Base-by-base conservation (phyloP, 2,888 invertebrate genomes). In the Melolontha melolontha region DNA sequence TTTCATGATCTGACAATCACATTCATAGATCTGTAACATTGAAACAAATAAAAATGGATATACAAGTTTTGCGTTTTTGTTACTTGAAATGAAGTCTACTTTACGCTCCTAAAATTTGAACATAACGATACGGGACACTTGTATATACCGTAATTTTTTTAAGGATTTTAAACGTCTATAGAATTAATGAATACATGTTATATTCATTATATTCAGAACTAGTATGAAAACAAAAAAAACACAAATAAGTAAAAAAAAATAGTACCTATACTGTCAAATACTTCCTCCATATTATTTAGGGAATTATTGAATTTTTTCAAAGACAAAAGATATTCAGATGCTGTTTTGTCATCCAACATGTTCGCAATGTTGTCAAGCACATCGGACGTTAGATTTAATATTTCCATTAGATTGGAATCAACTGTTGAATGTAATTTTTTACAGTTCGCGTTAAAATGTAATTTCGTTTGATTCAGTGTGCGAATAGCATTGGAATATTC, bases 291-390 rank as follows among this genome's bases (percentile, higher is more conserved):
- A 17, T 57, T 57, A 7, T 44, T 6, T 8, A 6, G 5, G n/a
- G 42, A 14, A 14, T 7, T 44, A 5, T 44, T 27, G 27, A 57
- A 57, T 7, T 42, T 57, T 27, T 57, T 12, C 57, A 57, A 12
- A 14, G 42, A 16, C 14, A 42, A 27, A 42, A 27, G 29, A 12
- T 57, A 57, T 2, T 57, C 44, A 2, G 1, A n/a, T 7, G 16
- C 16, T 1, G 44, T 44, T 44, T 42, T 44, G 2, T 42, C 57
- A n/a, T 57, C 44, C 16, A 57, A 12, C 29, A 57, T 27, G 12
- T 27, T 17, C 22, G 14, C n/a, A 12, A 57, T 44, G 12, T 44
- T 12, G 5, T 27, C 27, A 14, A 22, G 12, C 5, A 57, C 27
- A 11, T n/a, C 22, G 22, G 27, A 1, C 40, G 27, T 41, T 27